A percentile compares a stretch with the other conserved stretches of the same genome.
Conservation (phyloP, 2,888 invertebrate genomes). For the Trissolcus japonicus region DNA sequence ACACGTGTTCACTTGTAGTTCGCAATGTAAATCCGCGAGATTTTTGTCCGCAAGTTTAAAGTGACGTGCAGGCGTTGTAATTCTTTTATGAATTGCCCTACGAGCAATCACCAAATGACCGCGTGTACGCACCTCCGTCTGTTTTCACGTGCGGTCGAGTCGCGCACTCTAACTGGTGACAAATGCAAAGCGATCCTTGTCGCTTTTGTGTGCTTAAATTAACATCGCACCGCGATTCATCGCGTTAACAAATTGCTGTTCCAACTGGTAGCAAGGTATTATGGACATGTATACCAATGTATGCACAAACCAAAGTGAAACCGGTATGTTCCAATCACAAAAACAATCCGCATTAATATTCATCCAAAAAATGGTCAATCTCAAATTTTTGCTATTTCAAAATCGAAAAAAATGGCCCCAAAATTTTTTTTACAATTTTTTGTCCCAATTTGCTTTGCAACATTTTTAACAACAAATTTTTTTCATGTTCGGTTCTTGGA, state of each 20-base stretch:
- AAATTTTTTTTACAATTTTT: too few species aligned
- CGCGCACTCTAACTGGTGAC: conserved; percentile 11
- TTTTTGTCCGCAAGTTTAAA: conserved; percentile 15
- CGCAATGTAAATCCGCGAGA: conserved; percentile 17
- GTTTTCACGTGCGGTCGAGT: conserved; percentile 18
- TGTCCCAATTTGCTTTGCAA: too few species aligned
- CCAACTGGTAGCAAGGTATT: conserved; percentile 14
- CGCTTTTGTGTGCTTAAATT: conserved; percentile 30
- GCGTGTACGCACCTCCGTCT: conserved; percentile 19
- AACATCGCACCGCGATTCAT: conserved; percentile 22
- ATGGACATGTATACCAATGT: conserved; percentile 7
- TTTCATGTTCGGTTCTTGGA: too few species aligned
- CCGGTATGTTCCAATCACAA: too few species aligned
- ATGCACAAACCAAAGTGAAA: background rate
- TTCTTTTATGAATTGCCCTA: conserved; percentile 20
- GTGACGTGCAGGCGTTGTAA: conserved; percentile 16
- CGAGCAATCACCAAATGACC: conserved; percentile 15
- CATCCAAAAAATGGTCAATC: too few species aligned
- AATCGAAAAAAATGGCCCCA: too few species aligned
- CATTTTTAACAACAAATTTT: too few species aligned
- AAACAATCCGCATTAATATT: too few species aligned
- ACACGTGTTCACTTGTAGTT: too few species aligned
- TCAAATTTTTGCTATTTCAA: too few species aligned
- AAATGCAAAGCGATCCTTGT: conserved; percentile 27
- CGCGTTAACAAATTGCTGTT: conserved; percentile 11